Base-by-base conservation (phyloP, 2,888 invertebrate genomes). In the Pandemis corylana region DNA sequence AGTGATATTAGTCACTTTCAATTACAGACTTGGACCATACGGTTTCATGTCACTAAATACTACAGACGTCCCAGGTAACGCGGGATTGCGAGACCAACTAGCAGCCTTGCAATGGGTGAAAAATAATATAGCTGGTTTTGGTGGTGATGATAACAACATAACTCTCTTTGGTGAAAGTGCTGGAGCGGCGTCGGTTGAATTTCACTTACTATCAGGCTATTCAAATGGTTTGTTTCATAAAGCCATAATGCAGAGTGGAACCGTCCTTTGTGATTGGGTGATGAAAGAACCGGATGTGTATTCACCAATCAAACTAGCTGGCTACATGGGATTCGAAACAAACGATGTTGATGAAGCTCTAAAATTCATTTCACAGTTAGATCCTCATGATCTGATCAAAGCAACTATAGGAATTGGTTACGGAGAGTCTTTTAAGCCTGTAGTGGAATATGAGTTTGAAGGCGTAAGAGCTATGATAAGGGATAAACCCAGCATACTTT, bases 221-320 rank as follows among this genome's bases (percentile, higher is more conserved):
- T 72, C 66, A 13, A 59, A 75, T 61, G 77, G 71, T 20, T 62
- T 78, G 68, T 78, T 78, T 61, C 76, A 77, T 53, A 72, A 71
- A 61, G 77, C 77, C 13, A 82, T 80, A 4, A 64, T 81, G 72
- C 80, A 79, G 68, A 83, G 84, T 64, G 79, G 80, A 0, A 73
- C 77, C 0, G 69, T 71, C 1, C 51, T 75, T 0, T 75, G 80
- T 9, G 77, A 76, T 9, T 64, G 77, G 77, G 67, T 76, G 9
- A 64, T 78, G 10, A 70, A 36, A 0, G 76, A 79, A 36, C 75
- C 75, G 10, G 76, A 79, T 62, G 69, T 44, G 71, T 69, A 71
- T 2, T 67, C 76, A 13, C 78, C 79, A 46, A 42, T 79, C 5
- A 72, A 72, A 73, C 15, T 80, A n/a, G 77, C 80, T 59, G 71